Percentiles rank a stretch among this genome's conserved stretches.
These are phyloP conservation scores for Neodiprion lecontei DNA, from an alignment of 1,140 invertebrate genomes.

Conservation along the genomic window DNA sequence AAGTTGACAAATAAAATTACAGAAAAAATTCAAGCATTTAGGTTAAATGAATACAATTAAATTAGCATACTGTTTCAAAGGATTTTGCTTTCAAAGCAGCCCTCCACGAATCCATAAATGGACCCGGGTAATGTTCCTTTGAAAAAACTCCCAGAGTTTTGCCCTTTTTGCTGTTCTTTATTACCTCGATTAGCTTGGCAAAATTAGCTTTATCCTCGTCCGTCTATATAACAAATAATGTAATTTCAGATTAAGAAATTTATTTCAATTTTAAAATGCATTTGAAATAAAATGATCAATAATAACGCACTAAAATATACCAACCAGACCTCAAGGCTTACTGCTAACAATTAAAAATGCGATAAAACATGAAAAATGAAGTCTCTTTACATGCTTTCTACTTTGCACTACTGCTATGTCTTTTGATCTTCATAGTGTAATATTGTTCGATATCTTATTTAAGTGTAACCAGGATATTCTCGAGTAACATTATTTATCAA, in stretches of 20 bases:
- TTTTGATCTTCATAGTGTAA: too few relatives aligned
- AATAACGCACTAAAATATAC: conserved; percentile 16
- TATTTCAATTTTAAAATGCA: conserved; percentile 17
- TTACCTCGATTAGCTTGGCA: conserved; percentile 82
- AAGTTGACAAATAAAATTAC: conserved; percentile 13
- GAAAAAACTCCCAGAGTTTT: conserved; percentile 91
- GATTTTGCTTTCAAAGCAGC: conserved; percentile 74
- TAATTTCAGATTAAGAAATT: conserved; percentile 17
- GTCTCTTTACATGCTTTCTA: too few relatives aligned
- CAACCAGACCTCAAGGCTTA: conserved; percentile 3
- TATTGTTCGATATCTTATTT: too few relatives aligned
- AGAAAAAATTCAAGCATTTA: conserved; percentile 1
- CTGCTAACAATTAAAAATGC: not conserved
- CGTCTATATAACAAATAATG: conserved; percentile 66
- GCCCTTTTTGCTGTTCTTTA: conserved; percentile 89
- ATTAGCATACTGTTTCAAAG: conserved; percentile 75
- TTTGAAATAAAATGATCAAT: not conserved
- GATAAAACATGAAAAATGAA: too few relatives aligned
- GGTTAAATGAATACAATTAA: conserved; percentile 17
- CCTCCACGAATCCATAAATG: conserved; percentile 93
- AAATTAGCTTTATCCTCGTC: conserved; percentile 97
- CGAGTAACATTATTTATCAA: too few relatives aligned
- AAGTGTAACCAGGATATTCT: too few relatives aligned
- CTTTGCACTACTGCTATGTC: too few relatives aligned
- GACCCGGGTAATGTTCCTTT: conserved; percentile 93